phyloP scores from a whole-genome alignment of 2,113 vertebrate genomes.

The Ciconia boyciana region DNA sequence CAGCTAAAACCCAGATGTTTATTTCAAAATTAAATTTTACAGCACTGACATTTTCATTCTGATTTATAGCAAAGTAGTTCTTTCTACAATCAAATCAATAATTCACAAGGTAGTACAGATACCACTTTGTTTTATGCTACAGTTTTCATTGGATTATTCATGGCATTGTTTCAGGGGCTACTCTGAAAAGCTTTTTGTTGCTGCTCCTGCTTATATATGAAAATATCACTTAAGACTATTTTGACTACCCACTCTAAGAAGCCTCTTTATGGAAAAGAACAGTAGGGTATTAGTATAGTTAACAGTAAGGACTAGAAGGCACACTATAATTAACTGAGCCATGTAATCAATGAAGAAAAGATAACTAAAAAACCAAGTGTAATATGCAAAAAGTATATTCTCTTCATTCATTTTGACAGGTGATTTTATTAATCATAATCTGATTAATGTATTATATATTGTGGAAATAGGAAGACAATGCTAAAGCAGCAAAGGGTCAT shows the following conservation, averaged over 20 bases:
- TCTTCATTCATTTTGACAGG: neutral
- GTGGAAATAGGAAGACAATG: neutral
- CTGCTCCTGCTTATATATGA: neutral
- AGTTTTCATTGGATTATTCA: neutral
- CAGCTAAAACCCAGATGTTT: neutral
- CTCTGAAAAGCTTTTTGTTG: neutral
- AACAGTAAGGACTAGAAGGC: neutral
- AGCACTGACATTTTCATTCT: neutral
- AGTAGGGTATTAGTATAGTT: neutral
- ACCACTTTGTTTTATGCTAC: neutral
- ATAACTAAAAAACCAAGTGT: neutral
- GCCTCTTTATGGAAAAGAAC: neutral
- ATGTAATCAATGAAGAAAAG: neutral
- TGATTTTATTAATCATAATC: neutral
- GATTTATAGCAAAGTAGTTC: neutral
- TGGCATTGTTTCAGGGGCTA: neutral
- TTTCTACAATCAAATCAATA: neutral
- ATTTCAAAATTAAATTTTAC: neutral
- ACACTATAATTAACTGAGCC: neutral
- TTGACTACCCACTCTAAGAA: neutral
- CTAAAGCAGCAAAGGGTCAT: neutral
- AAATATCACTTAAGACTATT: neutral
- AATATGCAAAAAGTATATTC: neutral
- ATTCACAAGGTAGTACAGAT: neutral
- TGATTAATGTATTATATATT: neutral